These are phyloP conservation scores for Caprella mutica DNA, from an alignment of 2,888 invertebrate genomes.

Conservation along the genomic window DNA sequence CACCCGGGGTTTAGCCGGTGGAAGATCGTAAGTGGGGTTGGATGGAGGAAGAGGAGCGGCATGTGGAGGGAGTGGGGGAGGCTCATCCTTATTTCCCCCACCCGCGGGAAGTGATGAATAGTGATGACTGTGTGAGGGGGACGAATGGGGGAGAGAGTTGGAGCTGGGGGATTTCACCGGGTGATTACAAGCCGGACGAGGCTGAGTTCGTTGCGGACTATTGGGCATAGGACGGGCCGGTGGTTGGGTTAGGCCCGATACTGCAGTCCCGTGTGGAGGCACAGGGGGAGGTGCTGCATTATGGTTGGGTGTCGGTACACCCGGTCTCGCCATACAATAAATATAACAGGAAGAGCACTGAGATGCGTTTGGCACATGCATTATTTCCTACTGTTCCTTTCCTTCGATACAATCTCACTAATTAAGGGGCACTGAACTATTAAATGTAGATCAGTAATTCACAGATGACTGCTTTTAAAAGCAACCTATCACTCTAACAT, in stretches of 20 bases:
- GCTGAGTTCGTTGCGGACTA: constrained; percentile 13
- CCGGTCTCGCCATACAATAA: constrained; percentile 23
- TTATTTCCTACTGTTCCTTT: constrained; percentile 1
- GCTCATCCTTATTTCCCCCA: neutral
- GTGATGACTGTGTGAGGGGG: neutral
- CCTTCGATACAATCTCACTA: too few species aligned
- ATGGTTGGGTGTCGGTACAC: too few species aligned
- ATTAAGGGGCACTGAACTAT: too few species aligned
- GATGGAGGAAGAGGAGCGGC: neutral
- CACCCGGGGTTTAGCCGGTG: constrained; percentile 1
- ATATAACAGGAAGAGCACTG: constrained; percentile 32
- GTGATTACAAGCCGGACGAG: constrained; percentile 5
- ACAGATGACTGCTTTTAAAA: too few species aligned
- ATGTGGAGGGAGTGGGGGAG: constrained; percentile 4
- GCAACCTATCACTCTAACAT: too few species aligned
- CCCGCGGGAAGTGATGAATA: neutral
- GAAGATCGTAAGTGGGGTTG: neutral
- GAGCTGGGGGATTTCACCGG: too few species aligned
- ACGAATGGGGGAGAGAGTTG: constrained; percentile 1
- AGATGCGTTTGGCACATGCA: constrained; percentile 27
- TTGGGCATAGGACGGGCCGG: neutral
- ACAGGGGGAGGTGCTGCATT: constrained; percentile 19
- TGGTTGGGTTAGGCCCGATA: too few species aligned
- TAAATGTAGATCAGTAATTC: too few species aligned
- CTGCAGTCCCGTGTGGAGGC: constrained; percentile 20